Evolutionary conservation across 1,140 invertebrate genomes (phyloP).

Genomic region (Aphis gossypii): DNA sequence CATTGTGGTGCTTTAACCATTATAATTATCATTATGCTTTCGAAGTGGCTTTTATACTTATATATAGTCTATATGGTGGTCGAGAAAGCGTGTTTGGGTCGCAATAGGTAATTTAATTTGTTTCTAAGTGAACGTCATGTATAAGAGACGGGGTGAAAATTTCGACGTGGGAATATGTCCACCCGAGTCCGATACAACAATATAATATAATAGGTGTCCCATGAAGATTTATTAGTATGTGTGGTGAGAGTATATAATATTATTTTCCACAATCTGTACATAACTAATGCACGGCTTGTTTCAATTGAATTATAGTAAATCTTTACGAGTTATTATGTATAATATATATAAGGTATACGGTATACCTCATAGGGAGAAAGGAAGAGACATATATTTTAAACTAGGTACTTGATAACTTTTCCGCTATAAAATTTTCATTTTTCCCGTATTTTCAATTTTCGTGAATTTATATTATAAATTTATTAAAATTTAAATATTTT

Average conservation of each 20-base stretch:
- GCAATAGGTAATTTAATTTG: not conserved
- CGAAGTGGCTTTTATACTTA: not conserved
- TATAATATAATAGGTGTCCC: constrained; percentile 5
- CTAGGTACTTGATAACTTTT: not conserved
- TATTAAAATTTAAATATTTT: too few species aligned
- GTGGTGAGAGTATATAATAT: not conserved
- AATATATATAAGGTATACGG: not conserved
- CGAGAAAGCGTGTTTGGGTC: not conserved
- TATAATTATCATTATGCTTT: not conserved
- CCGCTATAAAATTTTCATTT: not conserved
- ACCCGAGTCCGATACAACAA: not conserved
- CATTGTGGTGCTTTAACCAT: not conserved
- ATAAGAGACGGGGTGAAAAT: not conserved
- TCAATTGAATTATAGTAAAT: constrained; percentile 7
- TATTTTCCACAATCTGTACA: not conserved
- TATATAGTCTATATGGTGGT: not conserved
- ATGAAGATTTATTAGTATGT: not conserved
- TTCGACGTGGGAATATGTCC: not conserved
- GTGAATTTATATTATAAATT: not conserved
- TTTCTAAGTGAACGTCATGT: not conserved
- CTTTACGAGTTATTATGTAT: not conserved
- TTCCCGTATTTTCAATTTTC: not conserved
- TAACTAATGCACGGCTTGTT: not conserved
- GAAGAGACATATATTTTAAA: not conserved
- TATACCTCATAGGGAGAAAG: not conserved